Conservation (phyloP, 2,888 invertebrate species). For the Phalangium opilio region DNA sequence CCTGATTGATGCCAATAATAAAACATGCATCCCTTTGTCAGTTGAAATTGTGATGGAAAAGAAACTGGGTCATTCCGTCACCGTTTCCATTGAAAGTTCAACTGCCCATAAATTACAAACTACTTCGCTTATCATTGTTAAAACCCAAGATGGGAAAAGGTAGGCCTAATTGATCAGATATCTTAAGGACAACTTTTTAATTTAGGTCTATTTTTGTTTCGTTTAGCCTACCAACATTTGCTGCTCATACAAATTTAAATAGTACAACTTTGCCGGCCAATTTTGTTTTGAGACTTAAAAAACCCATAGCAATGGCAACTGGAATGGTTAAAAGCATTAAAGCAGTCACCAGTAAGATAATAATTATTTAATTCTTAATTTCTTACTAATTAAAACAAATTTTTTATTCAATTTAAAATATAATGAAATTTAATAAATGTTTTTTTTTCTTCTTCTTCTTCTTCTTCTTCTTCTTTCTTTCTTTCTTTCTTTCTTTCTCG, state of each 20-base stretch:
- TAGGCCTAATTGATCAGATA: too few relatives aligned
- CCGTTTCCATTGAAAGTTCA: conserved; percentile 76
- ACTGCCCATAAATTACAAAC: conserved; percentile 64
- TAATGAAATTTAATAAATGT: neutral
- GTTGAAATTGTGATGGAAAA: conserved; percentile 49
- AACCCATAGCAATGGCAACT: conserved; percentile 70
- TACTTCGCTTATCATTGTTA: conserved; percentile 31
- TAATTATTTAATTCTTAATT: neutral
- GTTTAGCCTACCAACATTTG: conserved; percentile 60
- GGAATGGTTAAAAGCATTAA: conserved; percentile 54
- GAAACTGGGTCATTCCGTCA: conserved; percentile 67
- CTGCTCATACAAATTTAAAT: conserved; percentile 61
- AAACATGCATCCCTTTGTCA: conserved; percentile 54
- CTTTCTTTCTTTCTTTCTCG: neutral
- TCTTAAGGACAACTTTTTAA: too few relatives aligned
- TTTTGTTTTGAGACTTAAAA: conserved; percentile 65
- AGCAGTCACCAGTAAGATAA: conserved; percentile 26
- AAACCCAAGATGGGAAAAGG: conserved; percentile 56
- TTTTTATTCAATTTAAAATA: neutral
- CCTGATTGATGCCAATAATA: conserved; percentile 57
- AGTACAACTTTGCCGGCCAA: conserved; percentile 79
- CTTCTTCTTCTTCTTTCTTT: conserved; percentile 30
- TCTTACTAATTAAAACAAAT: neutral
- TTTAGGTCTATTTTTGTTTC: too few relatives aligned
- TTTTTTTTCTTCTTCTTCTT: neutral